Base-by-base conservation (phyloP, 2,888 invertebrate genomes). In the Elegia similella region DNA sequence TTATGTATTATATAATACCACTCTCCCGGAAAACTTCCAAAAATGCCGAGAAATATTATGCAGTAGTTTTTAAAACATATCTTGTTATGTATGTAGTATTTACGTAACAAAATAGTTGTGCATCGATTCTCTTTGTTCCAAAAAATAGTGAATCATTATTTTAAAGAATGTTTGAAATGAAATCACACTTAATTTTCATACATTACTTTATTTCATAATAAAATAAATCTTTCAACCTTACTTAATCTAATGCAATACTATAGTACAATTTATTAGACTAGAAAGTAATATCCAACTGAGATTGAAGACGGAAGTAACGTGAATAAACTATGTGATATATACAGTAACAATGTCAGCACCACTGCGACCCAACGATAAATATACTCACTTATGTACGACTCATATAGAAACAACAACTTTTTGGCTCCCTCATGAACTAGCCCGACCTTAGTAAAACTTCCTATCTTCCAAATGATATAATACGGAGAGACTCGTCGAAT, bases 191-290 rank as follows among this genome's bases (percentile, higher is more conserved):
- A 52, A 57, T 56, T 59, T 61, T 62, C 53, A 55, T 48, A 61
- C 60, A 58, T 62, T 62, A 59, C 56, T 63, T 63, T 67, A 65
- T 62, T 67, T 58, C 44, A 58, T 64, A 63, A 63, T 67, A 63
- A 63, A 65, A 64, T 64, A 64, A 59, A 62, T 82, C 80, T 80
- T 84, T 79, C 77, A 79, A 75, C 71, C 84, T 81, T 81, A 87
- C 63, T 15, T 16, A 6, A 32, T 30, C 44, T 50, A 55, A 53
- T 15, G 16, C 55, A 76, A 75, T 80, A 75, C 68, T 82, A 75
- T 68, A 77, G 80, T 80, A 83, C 80, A 82, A 75, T 78, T 84
- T 82, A 73, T 84, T 81, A 82, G 72, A 91, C 90, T 91, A 91
- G 90, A 91, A 74, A 86, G 82, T 80, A 80, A 82, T 78, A 79